These are phyloP conservation scores for Drosophila mauritiana DNA, from an alignment of 1,140 invertebrate species.

Conservation along the genomic window DNA sequence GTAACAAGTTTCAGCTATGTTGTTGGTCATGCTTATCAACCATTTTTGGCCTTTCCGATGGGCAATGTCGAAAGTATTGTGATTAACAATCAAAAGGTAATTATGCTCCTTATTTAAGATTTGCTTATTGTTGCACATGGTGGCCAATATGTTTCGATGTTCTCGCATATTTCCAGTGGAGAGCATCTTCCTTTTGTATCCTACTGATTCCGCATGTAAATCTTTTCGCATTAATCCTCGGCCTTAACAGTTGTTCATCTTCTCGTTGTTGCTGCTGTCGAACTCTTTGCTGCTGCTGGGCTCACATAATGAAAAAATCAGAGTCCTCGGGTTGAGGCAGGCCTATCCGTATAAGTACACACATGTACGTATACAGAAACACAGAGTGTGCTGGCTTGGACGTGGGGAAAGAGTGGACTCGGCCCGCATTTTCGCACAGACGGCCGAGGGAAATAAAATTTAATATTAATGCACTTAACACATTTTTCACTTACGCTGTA, in stretches of 20 bases:
- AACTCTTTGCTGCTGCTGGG: conserved; percentile 21
- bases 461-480: conserved; percentile 78
- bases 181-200: not conserved
- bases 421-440: conserved; percentile 36
- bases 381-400: not conserved
- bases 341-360: conserved; percentile 13
- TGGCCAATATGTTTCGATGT: too few species aligned
- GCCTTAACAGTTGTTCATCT: conserved; percentile 50
- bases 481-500: conserved; percentile 68
- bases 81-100: not conserved
- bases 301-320: conserved; percentile 59
- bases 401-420: not conserved
- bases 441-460: conserved; percentile 54
- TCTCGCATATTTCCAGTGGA: too few species aligned
- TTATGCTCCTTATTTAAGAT: not conserved
- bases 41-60: conserved; percentile 1
- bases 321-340: conserved; percentile 9
- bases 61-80: not conserved
- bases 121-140: too few species aligned
- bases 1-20: conserved; percentile 29
- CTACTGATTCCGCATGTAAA: conserved; percentile 70
- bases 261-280: conserved; percentile 38
- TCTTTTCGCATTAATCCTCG: conserved; percentile 69
- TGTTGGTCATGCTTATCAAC: conserved; percentile 40
- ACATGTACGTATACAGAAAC: not conserved